Evolutionary conservation across 2,113 vertebrate species (phyloP).

Genomic region (Proteles cristata): DNA sequence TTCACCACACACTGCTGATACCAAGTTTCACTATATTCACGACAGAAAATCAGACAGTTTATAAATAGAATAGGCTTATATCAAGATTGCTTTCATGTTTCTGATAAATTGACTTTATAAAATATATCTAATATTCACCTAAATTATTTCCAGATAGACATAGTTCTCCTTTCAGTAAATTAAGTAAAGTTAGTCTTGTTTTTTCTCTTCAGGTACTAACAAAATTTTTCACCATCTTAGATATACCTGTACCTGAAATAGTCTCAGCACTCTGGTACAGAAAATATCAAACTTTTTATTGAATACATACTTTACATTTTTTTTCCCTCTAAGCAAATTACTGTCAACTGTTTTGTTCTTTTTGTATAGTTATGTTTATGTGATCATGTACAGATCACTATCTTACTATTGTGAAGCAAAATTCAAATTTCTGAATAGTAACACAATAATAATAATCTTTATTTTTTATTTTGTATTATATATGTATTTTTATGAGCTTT

Average conservation of each 20-base stretch:
- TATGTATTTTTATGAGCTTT: not conserved
- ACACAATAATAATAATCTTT: not conserved
- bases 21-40: not conserved
- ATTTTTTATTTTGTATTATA: not conserved
- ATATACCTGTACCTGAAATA: not conserved
- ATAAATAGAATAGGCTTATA: not conserved
- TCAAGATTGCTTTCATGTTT: not conserved
- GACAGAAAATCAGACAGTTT: not conserved
- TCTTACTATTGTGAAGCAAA: slow-evolving; percentile 24
- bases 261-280: not conserved
- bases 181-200: not conserved
- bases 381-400: not conserved
- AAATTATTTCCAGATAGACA: not conserved
- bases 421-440: slow-evolving; percentile 7
- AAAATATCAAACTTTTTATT: not conserved
- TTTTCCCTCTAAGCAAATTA: not conserved
- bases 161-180: not conserved
- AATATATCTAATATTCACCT: not conserved
- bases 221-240: not conserved
- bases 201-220: not conserved
- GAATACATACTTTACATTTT: not conserved
- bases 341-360: not conserved
- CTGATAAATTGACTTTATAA: slow-evolving; percentile 21
- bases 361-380: not conserved
- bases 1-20: not conserved